These are phyloP conservation scores for Oophaga sylvatica DNA, from an alignment of 2,797 vertebrate genomes.

Conservation along the genomic window DNA sequence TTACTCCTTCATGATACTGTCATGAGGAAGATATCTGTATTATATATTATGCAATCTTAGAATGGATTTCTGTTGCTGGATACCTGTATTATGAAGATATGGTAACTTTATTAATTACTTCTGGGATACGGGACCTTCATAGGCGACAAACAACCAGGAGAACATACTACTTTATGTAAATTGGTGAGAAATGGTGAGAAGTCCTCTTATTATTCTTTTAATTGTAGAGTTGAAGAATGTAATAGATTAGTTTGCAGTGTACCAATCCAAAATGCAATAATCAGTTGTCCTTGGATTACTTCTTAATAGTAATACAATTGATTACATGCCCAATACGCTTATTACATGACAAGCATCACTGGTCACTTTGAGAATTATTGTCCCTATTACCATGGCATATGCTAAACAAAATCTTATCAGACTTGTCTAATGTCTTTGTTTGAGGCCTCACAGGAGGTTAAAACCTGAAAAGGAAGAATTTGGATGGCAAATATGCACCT, in stretches of 20 bases:
- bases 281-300: background rate
- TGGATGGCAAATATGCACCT: constrained; percentile 58
- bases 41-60: no score
- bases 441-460: constrained; percentile 47
- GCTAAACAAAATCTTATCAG: constrained; percentile 45
- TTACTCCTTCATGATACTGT: no score
- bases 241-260: background rate
- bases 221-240: background rate
- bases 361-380: constrained; percentile 39
- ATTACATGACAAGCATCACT: constrained; percentile 26
- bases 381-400: constrained; percentile 18
- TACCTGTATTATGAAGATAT: no score
- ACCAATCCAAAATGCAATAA: background rate
- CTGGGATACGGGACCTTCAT: background rate
- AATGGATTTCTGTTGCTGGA: no score
- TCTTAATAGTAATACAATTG: background rate
- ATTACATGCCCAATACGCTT: background rate
- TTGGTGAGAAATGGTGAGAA: background rate
- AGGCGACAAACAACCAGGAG: background rate
- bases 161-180: background rate
- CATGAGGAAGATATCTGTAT: no score
- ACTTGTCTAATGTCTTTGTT: constrained; percentile 50
- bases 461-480: constrained; percentile 46
- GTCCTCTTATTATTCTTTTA: background rate
- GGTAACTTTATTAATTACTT: no score